Conservation (phyloP, 2,888 invertebrate species). For the Piscicola geometra region DNA sequence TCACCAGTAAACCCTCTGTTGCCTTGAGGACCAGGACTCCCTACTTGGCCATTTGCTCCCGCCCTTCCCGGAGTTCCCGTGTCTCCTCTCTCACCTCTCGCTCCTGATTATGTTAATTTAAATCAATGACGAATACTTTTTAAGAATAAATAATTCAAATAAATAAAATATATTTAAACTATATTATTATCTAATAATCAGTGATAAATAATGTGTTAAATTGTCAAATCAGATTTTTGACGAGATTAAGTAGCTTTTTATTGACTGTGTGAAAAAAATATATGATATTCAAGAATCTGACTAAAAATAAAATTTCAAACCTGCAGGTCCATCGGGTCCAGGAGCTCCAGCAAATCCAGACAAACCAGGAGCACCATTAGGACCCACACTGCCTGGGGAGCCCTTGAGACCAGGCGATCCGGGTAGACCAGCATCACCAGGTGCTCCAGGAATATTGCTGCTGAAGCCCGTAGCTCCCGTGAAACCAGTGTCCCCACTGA, state of each 20-base stretch:
- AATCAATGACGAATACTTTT: too few relatives aligned
- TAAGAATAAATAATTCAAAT: too few relatives aligned
- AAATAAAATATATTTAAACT: too few relatives aligned
- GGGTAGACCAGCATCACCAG: constrained; percentile 34
- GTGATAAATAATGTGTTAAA: too few relatives aligned
- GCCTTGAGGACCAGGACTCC: neutral
- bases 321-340: constrained; percentile 18
- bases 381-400: constrained; percentile 29
- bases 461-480: neutral
- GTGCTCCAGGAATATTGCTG: constrained; percentile 14
- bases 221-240: too few relatives aligned
- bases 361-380: constrained; percentile 32
- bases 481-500: neutral
- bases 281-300: too few relatives aligned
- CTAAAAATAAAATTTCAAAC: neutral
- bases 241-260: too few relatives aligned
- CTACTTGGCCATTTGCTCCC: neutral
- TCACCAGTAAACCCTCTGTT: constrained; percentile 13
- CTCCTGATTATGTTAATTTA: too few relatives aligned
- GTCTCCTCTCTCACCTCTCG: constrained; percentile 23
- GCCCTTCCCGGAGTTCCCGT: neutral
- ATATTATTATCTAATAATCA: too few relatives aligned
- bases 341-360: constrained; percentile 19
- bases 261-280: too few relatives aligned
- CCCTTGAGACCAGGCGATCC: constrained; percentile 35